Percentiles rank a stretch among this genome's conserved stretches.
These are phyloP conservation scores for Aphis craccivora DNA, from an alignment of 1,140 invertebrate genomes.

Conservation along the genomic window DNA sequence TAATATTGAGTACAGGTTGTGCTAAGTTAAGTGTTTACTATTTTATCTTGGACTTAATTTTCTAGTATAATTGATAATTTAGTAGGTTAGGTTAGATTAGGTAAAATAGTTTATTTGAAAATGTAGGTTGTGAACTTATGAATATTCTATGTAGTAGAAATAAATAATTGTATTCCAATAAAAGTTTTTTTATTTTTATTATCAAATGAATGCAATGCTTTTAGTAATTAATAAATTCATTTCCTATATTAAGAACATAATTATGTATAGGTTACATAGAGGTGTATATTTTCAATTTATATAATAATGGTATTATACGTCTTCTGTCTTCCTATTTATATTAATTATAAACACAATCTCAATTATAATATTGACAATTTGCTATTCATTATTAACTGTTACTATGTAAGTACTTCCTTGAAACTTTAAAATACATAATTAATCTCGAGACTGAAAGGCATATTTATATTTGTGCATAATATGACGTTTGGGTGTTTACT, in stretches of 20 bases:
- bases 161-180: background rate
- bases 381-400: background rate
- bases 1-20: background rate
- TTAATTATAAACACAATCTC: background rate
- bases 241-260: background rate
- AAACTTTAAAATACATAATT: background rate
- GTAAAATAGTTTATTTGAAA: background rate
- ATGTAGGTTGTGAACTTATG: background rate
- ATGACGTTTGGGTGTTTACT: background rate
- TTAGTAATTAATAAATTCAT: background rate
- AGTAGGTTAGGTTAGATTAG: no score
- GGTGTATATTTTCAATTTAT: background rate
- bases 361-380: background rate
- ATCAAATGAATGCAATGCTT: background rate
- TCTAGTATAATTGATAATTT: background rate
- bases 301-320: constrained; percentile 3
- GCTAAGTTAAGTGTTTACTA: background rate
- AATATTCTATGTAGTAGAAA: background rate
- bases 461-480: background rate
- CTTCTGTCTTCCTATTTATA: background rate
- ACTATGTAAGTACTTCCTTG: background rate
- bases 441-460: background rate
- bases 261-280: background rate
- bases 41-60: background rate
- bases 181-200: background rate